phyloP scores from a whole-genome alignment of 1,140 invertebrate species.

The Agrilus planipennis region DNA sequence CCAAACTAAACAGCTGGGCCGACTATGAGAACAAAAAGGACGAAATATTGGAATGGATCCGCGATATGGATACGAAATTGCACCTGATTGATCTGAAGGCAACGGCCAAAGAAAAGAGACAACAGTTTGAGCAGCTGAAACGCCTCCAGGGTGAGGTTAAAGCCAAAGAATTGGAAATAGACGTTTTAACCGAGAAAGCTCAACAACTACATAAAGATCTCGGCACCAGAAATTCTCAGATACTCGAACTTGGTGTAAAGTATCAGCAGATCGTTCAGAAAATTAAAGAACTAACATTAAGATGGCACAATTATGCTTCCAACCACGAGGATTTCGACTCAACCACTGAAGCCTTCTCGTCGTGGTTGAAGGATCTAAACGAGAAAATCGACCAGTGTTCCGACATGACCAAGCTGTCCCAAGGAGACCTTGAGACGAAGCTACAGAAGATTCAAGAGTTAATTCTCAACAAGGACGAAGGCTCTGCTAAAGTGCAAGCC shows the following conservation, averaged over 20 bases:
- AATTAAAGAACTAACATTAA: constrained; percentile 78
- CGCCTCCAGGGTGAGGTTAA: constrained; percentile 75
- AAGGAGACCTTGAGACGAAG: constrained; percentile 77
- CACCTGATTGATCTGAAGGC: constrained; percentile 82
- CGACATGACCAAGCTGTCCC: constrained; percentile 65
- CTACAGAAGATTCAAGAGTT: constrained; percentile 75
- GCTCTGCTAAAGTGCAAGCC: constrained; percentile 73
- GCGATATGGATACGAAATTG: constrained; percentile 75
- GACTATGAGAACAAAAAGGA: constrained; percentile 85
- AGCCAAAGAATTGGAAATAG: constrained; percentile 86
- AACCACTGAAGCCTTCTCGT: constrained; percentile 62
- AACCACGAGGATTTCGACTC: constrained; percentile 82
- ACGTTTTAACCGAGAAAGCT: constrained; percentile 80
- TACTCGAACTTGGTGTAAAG: constrained; percentile 78
- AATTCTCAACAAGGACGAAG: constrained; percentile 80
- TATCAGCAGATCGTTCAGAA: constrained; percentile 83
- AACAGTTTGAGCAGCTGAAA: constrained; percentile 68
- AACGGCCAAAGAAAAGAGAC: constrained; percentile 69
- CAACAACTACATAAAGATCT: constrained; percentile 68
- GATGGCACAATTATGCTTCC: constrained; percentile 86
- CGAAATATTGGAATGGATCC: constrained; percentile 74
- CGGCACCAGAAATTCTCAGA: constrained; percentile 53
- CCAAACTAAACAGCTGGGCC: constrained; percentile 78
- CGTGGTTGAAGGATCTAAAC: constrained; percentile 76
- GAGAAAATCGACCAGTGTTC: constrained; percentile 76